Percentiles rank a stretch among this genome's conserved stretches.
phyloP scores from a whole-genome alignment of 1,140 invertebrate genomes.

The Bombus sylvicola region DNA sequence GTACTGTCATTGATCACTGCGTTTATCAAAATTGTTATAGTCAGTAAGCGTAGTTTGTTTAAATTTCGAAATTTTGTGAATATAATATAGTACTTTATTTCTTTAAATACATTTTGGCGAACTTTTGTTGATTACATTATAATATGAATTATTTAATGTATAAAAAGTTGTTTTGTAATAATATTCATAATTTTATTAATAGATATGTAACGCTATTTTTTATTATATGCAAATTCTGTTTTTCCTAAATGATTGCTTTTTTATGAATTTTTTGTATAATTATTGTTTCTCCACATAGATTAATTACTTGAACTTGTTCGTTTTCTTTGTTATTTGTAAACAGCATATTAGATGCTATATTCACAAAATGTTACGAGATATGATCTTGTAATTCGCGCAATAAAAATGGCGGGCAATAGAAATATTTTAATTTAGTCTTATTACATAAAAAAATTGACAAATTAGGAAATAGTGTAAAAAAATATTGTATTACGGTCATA shows the following conservation, averaged over 20 bases:
- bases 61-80: constrained; percentile 14
- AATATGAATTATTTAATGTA: neutral
- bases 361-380: neutral
- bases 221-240: neutral
- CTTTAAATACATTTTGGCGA: neutral
- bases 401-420: neutral
- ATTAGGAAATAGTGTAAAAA: neutral
- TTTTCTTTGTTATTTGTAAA: neutral
- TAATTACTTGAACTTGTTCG: neutral
- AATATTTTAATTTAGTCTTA: neutral
- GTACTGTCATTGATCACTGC: constrained; percentile 15
- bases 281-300: neutral
- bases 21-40: constrained; percentile 23
- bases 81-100: neutral
- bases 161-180: neutral
- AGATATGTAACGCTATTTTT: neutral
- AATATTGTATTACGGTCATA: neutral
- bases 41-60: neutral
- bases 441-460: neutral
- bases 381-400: neutral
- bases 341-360: neutral
- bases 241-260: neutral
- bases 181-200: neutral
- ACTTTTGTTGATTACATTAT: neutral
- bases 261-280: neutral